These are phyloP conservation scores for Sciurus niger DNA, from an alignment of 2,113 vertebrate genomes.

Conservation along the genomic window DNA sequence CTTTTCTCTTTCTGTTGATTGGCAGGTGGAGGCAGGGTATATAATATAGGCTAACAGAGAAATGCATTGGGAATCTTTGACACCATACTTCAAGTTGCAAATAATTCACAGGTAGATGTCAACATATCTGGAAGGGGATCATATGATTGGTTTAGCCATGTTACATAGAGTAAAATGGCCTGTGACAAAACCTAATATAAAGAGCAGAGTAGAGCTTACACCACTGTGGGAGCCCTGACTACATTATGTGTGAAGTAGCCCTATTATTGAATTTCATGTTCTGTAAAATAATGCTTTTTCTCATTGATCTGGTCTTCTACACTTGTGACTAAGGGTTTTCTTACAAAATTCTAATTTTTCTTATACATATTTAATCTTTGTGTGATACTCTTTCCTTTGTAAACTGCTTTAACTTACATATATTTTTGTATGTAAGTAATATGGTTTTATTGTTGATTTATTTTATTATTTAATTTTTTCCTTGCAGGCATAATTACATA, in stretches of 20 bases:
- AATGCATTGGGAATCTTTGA: background rate
- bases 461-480: background rate
- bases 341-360: slow-evolving; percentile 9
- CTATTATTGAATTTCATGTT: background rate
- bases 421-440: background rate
- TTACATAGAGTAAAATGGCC: background rate
- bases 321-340: background rate
- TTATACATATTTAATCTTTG: background rate
- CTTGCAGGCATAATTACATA: background rate
- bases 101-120: background rate
- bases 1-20: background rate
- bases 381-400: background rate
- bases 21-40: background rate
- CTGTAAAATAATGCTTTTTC: background rate
- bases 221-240: background rate
- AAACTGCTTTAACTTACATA: background rate
- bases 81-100: background rate
- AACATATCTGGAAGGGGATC: background rate
- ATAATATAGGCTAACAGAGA: background rate
- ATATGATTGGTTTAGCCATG: background rate
- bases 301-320: background rate
- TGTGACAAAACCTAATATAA: background rate
- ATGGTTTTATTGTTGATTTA: background rate
- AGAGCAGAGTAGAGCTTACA: background rate
- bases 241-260: no score